A percentile compares a stretch with the other conserved stretches of the same genome.
phyloP scores from a whole-genome alignment of 1,140 invertebrate genomes.

The Laupala kohalensis region DNA sequence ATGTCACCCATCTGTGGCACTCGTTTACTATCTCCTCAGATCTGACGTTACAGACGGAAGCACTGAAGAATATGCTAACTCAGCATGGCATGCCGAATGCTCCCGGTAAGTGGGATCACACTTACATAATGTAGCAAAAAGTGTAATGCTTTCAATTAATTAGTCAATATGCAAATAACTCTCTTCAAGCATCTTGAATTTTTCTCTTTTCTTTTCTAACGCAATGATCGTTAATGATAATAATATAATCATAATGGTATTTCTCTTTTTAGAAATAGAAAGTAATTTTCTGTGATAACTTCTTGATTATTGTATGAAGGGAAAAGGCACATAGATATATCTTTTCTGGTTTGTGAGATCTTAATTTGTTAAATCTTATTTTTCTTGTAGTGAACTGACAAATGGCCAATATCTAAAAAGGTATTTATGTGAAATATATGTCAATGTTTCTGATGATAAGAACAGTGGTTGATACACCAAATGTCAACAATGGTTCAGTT shows the following conservation, averaged over 20 bases:
- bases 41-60: slow-evolving; percentile 20
- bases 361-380: background rate
- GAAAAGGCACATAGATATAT: too few relatives aligned
- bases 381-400: background rate
- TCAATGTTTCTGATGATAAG: background rate
- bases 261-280: too few relatives aligned
- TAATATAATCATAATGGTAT: too few relatives aligned
- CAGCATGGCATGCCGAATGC: slow-evolving; percentile 45
- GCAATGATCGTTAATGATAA: too few relatives aligned
- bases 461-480: background rate
- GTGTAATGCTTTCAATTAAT: too few relatives aligned
- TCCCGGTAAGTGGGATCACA: slow-evolving; percentile 38
- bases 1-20: slow-evolving; percentile 7
- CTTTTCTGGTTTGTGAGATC: background rate
- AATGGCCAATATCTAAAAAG: background rate
- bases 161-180: too few relatives aligned
- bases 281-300: too few relatives aligned
- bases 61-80: slow-evolving; percentile 22
- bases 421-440: background rate
- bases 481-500: too few relatives aligned
- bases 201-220: too few relatives aligned
- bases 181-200: too few relatives aligned
- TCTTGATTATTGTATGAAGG: too few relatives aligned
- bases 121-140: too few relatives aligned
- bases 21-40: slow-evolving; percentile 22